Evolutionary conservation across 2,888 invertebrate genomes (phyloP).

Genomic region (Macrophya annulata): DNA sequence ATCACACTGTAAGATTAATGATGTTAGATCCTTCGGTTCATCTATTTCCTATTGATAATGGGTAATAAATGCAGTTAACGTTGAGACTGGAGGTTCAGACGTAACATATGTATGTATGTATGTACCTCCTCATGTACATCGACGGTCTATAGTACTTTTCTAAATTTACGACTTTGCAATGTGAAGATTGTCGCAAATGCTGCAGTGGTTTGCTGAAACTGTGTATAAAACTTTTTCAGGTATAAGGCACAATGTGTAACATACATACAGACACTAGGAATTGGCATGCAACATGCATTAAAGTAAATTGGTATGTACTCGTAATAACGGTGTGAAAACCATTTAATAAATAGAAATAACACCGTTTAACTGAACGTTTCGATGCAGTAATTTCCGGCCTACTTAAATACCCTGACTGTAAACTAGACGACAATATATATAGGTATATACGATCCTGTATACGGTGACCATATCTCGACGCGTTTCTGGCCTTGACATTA

Average conservation of each 20-base stretch:
- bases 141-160: neutral
- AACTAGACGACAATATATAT: neutral
- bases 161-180: neutral
- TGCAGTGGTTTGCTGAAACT: neutral
- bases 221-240: neutral
- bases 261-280: neutral
- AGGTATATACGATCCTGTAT: neutral
- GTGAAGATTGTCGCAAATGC: neutral
- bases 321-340: neutral
- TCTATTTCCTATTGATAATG: neutral
- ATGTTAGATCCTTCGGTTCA: neutral
- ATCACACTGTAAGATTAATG: neutral
- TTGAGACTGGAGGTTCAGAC: neutral
- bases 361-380: conserved; percentile 1
- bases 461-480: conserved; percentile 25
- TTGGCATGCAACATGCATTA: conserved; percentile 1
- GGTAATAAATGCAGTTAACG: neutral
- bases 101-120: neutral
- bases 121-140: neutral
- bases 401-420: neutral
- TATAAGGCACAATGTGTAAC: neutral
- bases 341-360: conserved; percentile 13
- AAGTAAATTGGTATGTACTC: neutral
- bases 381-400: neutral
- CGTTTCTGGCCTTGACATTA: conserved; percentile 30